Evolutionary conservation across 23 tunicate species (phyloP).

Genomic region (Aplidium turbinatum): DNA sequence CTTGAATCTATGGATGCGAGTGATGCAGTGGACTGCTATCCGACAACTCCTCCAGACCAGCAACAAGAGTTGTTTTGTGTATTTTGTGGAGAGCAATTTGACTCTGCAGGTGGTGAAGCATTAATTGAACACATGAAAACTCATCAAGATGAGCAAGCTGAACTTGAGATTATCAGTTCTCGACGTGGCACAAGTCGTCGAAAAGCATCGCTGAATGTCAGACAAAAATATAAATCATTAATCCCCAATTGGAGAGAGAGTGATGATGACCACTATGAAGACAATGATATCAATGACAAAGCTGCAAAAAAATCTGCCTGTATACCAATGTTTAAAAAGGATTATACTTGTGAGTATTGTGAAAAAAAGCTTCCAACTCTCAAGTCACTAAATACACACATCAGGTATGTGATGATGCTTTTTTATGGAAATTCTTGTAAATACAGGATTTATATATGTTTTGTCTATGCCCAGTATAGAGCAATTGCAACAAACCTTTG

Average conservation of each 20-base stretch:
- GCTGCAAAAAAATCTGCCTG: not conserved
- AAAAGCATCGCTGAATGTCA: constrained; percentile 16
- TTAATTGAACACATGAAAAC: too few relatives aligned
- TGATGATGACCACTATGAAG: not conserved
- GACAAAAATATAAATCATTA: constrained; percentile 4
- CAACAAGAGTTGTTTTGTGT: too few relatives aligned
- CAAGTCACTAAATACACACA: constrained; percentile 7
- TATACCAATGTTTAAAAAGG: constrained; percentile 6
- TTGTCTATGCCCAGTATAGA: not conserved
- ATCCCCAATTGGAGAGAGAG: not conserved
- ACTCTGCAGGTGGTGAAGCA: too few relatives aligned
- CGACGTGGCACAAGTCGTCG: not conserved
- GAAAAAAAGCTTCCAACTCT: constrained; percentile 19
- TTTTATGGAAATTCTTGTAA: not conserved
- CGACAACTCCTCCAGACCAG: too few relatives aligned
- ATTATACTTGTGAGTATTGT: constrained; percentile 17
- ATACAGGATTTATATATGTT: not conserved
- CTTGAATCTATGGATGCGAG: too few relatives aligned
- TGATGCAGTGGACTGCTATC: too few relatives aligned
- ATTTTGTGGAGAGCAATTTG: too few relatives aligned
- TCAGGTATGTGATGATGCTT: constrained; percentile 18
- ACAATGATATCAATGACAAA: constrained; percentile 7
- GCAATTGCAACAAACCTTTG: too few relatives aligned
- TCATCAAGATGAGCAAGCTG: too few relatives aligned
- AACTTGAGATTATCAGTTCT: too few relatives aligned